phyloP scores from a whole-genome alignment of 2,113 vertebrate genomes.

The Ailuropoda melanoleuca region DNA sequence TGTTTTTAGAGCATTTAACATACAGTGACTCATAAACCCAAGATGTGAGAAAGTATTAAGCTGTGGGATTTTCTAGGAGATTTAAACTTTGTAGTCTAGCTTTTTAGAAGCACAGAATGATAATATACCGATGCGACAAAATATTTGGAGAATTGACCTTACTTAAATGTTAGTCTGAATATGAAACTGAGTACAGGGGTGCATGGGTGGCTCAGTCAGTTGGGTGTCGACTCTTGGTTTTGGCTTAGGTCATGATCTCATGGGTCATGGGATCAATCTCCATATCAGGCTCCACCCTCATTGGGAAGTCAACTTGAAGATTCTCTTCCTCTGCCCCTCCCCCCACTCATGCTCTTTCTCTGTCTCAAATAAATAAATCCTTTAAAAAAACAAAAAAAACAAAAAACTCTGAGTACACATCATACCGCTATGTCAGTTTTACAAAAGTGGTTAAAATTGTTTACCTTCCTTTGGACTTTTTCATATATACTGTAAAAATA shows the following conservation, averaged over 20 bases:
- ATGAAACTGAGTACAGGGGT: background rate
- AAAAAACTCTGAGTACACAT: background rate
- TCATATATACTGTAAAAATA: background rate
- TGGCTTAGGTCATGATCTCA: background rate
- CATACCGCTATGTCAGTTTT: background rate
- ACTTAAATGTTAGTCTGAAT: background rate
- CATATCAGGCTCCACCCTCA: background rate
- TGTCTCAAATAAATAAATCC: background rate
- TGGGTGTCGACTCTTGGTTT: background rate
- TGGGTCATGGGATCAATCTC: background rate
- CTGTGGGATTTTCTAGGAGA: background rate
- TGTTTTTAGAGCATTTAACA: background rate
- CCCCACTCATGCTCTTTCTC: background rate
- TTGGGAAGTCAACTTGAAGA: background rate
- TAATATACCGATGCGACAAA: background rate
- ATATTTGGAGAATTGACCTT: background rate
- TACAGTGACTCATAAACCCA: background rate
- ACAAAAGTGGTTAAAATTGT: background rate
- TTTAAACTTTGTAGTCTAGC: constrained; percentile 4
- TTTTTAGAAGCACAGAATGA: constrained; percentile 12
- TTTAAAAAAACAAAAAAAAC: background rate
- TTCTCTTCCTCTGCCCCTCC: background rate
- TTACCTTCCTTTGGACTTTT: constrained; percentile 18
- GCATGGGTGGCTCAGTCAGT: background rate
- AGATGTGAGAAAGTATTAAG: background rate